Conservation (phyloP, 2,113 vertebrate genomes). For the Eulemur rufifrons region DNA sequence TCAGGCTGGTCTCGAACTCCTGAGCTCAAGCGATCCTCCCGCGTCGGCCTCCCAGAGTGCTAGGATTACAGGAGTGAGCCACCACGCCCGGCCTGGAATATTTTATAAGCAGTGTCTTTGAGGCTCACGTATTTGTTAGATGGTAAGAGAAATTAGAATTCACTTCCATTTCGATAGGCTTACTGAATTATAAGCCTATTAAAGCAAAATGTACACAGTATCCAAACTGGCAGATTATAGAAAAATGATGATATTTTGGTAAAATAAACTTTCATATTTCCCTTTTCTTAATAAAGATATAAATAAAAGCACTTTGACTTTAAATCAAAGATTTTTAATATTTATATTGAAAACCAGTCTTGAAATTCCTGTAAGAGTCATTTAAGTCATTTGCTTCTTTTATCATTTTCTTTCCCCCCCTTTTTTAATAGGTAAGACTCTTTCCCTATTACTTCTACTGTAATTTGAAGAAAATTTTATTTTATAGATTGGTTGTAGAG, state of each 20-base stretch:
- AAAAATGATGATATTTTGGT: neutral
- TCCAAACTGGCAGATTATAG: neutral
- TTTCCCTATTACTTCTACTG: neutral
- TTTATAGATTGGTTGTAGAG: neutral
- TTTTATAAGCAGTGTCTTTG: slow-evolving; percentile 24
- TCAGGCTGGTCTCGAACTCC: no score
- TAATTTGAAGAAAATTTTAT: neutral
- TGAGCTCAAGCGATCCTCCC: no score
- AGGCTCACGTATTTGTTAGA: neutral
- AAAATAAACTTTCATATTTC: slow-evolving; percentile 36
- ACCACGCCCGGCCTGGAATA: neutral
- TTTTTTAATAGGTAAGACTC: neutral
- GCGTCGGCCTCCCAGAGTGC: no score
- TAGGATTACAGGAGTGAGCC: no score
- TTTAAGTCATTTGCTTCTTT: neutral
- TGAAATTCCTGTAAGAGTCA: slow-evolving; percentile 1
- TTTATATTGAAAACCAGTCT: neutral
- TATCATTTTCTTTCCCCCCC: neutral
- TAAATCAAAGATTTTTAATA: neutral
- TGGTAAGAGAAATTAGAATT: slow-evolving; percentile 34
- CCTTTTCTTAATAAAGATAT: neutral
- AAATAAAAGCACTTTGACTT: neutral
- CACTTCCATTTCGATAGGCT: neutral
- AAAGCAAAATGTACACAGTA: neutral
- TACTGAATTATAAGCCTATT: neutral